Conservation (phyloP, 2,113 vertebrate species). For the Dissostichus mawsoni region DNA sequence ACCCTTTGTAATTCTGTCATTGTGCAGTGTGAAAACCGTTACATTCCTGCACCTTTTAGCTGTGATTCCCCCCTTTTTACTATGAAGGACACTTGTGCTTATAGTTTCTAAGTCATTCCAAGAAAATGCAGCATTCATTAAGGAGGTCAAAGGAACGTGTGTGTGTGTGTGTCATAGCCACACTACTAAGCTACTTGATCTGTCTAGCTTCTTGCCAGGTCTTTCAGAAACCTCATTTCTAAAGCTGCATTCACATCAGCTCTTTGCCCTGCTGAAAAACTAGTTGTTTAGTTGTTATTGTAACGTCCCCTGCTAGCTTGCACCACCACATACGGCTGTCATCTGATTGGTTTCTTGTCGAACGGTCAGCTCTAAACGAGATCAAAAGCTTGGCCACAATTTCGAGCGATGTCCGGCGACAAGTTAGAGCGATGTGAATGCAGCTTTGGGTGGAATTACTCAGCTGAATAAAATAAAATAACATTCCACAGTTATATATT, state of each 20-base stretch:
- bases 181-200: conserved; percentile 20
- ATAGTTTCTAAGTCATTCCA: conserved; percentile 56
- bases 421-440: too few species aligned
- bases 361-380: too few species aligned
- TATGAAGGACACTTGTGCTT: conserved; percentile 28
- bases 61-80: conserved; percentile 38
- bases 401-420: too few species aligned
- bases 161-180: conserved; percentile 7
- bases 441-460: conserved; percentile 39
- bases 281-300: too few species aligned
- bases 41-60: conserved; percentile 59
- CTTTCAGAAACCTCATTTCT: conserved; percentile 46
- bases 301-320: too few species aligned
- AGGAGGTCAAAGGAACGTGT: not conserved
- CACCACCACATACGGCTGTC: too few species aligned
- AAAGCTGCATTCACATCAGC: not conserved
- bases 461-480: conserved; percentile 11
- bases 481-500: conserved; percentile 72
- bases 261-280: too few species aligned
- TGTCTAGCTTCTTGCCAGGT: conserved; percentile 33
- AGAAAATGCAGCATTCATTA: conserved; percentile 32
- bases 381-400: too few species aligned
- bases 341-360: too few species aligned
- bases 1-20: conserved; percentile 39
- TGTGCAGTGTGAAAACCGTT: conserved; percentile 39